Base-by-base conservation (phyloP, 2,888 invertebrate species). In the Temnothorax unifasciatus region DNA sequence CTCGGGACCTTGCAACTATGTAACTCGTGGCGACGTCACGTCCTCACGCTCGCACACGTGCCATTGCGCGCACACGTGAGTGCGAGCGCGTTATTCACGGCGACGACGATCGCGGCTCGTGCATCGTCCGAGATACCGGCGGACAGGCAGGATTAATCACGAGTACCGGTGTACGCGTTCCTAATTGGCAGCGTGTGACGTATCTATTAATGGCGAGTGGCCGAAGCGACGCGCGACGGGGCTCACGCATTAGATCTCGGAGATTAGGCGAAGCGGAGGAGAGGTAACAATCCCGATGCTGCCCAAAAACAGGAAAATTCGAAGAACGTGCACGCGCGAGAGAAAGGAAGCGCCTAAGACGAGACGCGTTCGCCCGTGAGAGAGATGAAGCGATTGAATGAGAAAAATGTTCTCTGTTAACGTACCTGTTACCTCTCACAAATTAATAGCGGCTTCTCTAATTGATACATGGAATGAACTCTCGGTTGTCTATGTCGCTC, bases 111-210 rank as follows among this genome's bases (percentile, higher is more conserved):
- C 84, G 69, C 79, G 82, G 82, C 84, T 76, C 63, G 84, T 84
- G 85, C 77, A 84, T 81, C 86, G 84, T 79, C 84, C 85, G 87
- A 86, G 88, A 89, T 84, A 82, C 74, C 64, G 57, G 41, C 61
- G 76, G 86, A 87, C 89, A 92, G 89, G 86, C 82, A 84, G 88
- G 88, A 93, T 92, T 93, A 93, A 93, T 93, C 92, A 92, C 87
- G 77, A 87, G 84, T 85, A 88, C 87, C 86, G 92, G 90, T 88
- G 90, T 86, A 89, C 86, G 82, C 85, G 89, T 87, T 89, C 91
- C 92, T 94, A 93, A 94, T 94, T 93, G 92, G 92, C 92, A 91
- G 87, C 90, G 86, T 87, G 89, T 92, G 93, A 93, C 93, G 89
- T 91, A 89, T 93, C 93, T 93, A 92, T 93, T 94, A 93, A 93